Conservation (phyloP, 2,113 vertebrate genomes). For the Tretioscincus oriximinensis region DNA sequence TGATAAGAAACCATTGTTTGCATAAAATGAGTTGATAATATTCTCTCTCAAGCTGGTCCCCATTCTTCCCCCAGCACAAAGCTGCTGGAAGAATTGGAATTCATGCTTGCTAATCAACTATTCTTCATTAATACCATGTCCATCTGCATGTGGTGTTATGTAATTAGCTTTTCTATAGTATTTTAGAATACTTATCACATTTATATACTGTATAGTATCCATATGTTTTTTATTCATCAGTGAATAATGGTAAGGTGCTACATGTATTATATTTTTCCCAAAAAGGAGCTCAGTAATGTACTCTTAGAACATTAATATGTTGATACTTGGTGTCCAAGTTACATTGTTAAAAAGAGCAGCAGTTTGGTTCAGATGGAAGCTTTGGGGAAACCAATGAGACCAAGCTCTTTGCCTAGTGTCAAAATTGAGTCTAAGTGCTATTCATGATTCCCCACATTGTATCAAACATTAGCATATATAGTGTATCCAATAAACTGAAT, state of each 20-base stretch:
- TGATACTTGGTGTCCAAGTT: background rate
- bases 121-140: constrained; percentile 29
- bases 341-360: background rate
- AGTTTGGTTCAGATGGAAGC: background rate
- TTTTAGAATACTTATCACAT: background rate
- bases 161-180: background rate
- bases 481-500: too few relatives aligned
- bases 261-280: background rate
- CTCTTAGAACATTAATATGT: background rate
- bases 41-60: constrained; percentile 45
- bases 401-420: too few relatives aligned
- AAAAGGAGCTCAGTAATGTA: background rate
- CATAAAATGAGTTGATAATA: constrained; percentile 62
- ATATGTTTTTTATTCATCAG: constrained; percentile 2
- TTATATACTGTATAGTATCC: background rate
- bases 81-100: background rate
- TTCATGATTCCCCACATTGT: too few relatives aligned
- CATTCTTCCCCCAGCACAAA: constrained; percentile 29
- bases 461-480: too few relatives aligned
- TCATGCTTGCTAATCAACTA: constrained; percentile 12
- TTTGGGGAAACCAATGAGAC: too few relatives aligned
- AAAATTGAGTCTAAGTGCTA: too few relatives aligned
- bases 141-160: constrained; percentile 12
- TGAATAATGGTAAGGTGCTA: background rate
- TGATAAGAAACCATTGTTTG: constrained; percentile 71